These are phyloP conservation scores for Raja brachyura DNA, from an alignment of 2,113 vertebrate genomes.

Conservation along the genomic window DNA sequence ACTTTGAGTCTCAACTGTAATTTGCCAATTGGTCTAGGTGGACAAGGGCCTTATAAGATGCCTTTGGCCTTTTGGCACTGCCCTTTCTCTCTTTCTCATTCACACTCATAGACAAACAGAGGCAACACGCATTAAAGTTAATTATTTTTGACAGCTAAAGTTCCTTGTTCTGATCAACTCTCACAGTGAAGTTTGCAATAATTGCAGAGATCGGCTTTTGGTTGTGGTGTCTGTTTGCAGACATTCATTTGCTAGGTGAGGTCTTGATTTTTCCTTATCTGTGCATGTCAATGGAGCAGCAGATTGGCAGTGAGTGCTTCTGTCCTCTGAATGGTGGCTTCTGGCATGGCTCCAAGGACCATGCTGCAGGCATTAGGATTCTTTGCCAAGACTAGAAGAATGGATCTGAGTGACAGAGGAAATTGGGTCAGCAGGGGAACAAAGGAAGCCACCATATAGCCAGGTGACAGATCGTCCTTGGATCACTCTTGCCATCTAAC, in stretches of 20 bases:
- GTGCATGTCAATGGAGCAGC: background rate
- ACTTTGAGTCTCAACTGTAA: too few relatives aligned
- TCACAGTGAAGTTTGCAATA: too few relatives aligned
- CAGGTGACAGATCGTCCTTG: background rate
- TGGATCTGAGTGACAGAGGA: background rate
- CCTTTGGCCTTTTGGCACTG: too few relatives aligned
- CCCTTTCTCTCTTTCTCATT: background rate
- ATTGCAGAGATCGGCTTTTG: too few relatives aligned
- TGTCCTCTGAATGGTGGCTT: background rate
- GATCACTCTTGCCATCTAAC: background rate
- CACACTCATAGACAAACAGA: background rate
- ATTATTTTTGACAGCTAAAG: background rate
- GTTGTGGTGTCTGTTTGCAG: too few relatives aligned
- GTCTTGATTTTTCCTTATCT: too few relatives aligned
- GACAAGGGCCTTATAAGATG: too few relatives aligned
- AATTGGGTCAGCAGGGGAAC: background rate
- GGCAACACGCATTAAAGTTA: background rate
- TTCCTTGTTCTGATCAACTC: too few relatives aligned
- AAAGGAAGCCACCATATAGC: too few relatives aligned
- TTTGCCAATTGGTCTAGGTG: too few relatives aligned
- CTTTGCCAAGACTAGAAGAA: background rate
- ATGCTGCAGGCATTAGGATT: background rate
- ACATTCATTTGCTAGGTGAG: too few relatives aligned
- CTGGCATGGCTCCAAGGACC: background rate
- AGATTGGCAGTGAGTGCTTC: background rate